Percentiles rank a stretch among this genome's conserved stretches.
These are phyloP conservation scores for Drosophila orosa DNA, from an alignment of 1,140 invertebrate genomes.

Conservation along the genomic window DNA sequence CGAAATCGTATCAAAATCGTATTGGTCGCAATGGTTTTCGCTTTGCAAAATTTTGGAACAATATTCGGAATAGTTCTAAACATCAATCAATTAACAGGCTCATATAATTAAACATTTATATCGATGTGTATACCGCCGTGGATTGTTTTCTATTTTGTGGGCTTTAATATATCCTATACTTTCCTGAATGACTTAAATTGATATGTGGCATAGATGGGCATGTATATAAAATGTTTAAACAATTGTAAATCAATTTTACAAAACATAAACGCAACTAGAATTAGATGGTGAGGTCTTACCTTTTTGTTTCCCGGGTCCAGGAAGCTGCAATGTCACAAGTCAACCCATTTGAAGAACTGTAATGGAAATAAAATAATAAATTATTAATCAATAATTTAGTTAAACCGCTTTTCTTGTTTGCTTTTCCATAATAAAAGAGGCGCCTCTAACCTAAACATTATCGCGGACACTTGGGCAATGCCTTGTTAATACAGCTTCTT, in stretches of 20 bases:
- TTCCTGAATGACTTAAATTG: constrained; percentile 4
- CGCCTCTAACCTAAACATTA: constrained; percentile 16
- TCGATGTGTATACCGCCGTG: constrained; percentile 14
- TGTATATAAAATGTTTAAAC: not conserved
- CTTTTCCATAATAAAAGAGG: constrained; percentile 2
- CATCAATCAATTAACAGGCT: constrained; percentile 64
- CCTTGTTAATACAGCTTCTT: constrained; percentile 15
- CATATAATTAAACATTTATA: constrained; percentile 43
- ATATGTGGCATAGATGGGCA: not conserved
- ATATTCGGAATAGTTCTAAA: constrained; percentile 32
- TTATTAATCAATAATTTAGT: not conserved
- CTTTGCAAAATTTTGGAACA: constrained; percentile 34
- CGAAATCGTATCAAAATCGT: constrained; percentile 16
- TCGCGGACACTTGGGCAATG: constrained; percentile 5
- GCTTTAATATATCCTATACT: constrained; percentile 6
- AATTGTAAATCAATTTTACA: not conserved
- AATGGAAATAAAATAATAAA: constrained; percentile 32
- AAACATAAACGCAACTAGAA: not conserved
- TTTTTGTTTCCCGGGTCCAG: constrained; percentile 84
- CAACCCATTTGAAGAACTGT: constrained; percentile 84
- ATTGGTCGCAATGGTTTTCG: constrained; percentile 16
- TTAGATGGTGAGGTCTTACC: constrained; percentile 50
- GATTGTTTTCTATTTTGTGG: constrained; percentile 16
- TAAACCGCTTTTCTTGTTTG: constrained; percentile 5
- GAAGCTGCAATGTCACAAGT: constrained; percentile 82